Evolutionary conservation across 64 coral and sea anemone genomes (phyloP).

Genomic region (Exaiptasia diaphana): DNA sequence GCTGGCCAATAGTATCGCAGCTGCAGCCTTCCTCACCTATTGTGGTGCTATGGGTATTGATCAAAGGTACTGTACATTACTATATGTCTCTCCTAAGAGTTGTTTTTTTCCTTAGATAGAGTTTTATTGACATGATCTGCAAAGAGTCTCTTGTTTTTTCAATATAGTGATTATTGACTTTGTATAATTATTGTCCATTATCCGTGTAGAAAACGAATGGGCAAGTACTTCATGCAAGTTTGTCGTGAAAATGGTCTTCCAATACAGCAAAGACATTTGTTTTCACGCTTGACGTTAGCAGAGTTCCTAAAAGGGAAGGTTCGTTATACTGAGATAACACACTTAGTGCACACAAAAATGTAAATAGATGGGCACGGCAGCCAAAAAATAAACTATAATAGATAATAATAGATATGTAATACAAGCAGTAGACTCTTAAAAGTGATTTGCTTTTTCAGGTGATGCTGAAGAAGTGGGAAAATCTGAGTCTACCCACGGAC

Average conservation of each 20-base stretch:
- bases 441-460: too few relatives aligned
- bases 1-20: slow-evolving; percentile 89
- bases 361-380: too few relatives aligned
- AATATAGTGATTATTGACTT: background rate
- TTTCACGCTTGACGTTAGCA: slow-evolving; percentile 70
- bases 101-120: too few relatives aligned
- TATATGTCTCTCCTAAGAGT: too few relatives aligned
- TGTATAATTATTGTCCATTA: background rate
- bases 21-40: slow-evolving; percentile 91
- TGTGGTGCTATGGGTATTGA: slow-evolving; percentile 99
- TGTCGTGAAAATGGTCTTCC: slow-evolving; percentile 71
- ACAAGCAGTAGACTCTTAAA: too few relatives aligned
- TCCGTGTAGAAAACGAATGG: slow-evolving; percentile 84
- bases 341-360: too few relatives aligned
- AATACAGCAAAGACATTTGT: slow-evolving; percentile 70
- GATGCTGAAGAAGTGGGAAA: slow-evolving; percentile 73
- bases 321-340: too few relatives aligned
- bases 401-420: too few relatives aligned
- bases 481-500: slow-evolving; percentile 64
- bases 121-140: too few relatives aligned
- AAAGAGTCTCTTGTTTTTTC: background rate
- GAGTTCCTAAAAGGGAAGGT: slow-evolving; percentile 99
- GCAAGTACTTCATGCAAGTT: slow-evolving; percentile 86
- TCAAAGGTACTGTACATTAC: too few relatives aligned
- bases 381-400: too few relatives aligned